phyloP scores from a whole-genome alignment of 2,113 vertebrate genomes.

The Cairina moschata region DNA sequence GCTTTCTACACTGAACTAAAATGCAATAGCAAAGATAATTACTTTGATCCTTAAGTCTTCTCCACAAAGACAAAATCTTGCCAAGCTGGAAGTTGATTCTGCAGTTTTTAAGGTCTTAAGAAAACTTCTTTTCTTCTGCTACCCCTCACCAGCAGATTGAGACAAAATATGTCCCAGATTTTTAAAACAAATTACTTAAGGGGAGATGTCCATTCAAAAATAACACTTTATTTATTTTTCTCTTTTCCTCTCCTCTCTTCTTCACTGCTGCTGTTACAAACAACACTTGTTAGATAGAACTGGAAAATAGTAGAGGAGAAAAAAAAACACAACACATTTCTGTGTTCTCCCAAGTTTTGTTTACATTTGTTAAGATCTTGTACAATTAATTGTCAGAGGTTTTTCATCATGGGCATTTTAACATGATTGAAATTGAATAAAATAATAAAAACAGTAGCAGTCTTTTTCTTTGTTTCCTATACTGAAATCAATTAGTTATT shows the following conservation, averaged over 20 bases:
- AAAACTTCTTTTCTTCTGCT: background rate
- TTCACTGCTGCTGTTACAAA: background rate
- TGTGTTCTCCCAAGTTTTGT: background rate
- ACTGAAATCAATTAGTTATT: background rate
- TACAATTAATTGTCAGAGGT: background rate
- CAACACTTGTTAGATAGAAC: background rate
- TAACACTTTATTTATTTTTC: background rate
- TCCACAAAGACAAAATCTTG: background rate
- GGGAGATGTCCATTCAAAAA: background rate
- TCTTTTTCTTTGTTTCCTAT: background rate
- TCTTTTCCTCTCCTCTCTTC: background rate
- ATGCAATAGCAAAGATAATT: background rate
- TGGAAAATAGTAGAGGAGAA: background rate
- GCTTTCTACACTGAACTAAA: background rate
- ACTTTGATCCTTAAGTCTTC: slow-evolving; percentile 3
- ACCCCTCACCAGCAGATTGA: background rate
- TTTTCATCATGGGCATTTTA: background rate
- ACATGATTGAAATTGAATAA: background rate
- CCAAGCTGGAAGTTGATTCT: background rate
- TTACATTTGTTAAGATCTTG: background rate
- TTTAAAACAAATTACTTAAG: background rate
- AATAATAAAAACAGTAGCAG: background rate
- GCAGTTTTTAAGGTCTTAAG: background rate
- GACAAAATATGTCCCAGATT: background rate
- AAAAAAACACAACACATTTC: background rate